Percentiles rank a stretch among this genome's conserved stretches.
phyloP scores from a whole-genome alignment of 2,888 invertebrate genomes.

The Sceliomorpha sp. region DNA sequence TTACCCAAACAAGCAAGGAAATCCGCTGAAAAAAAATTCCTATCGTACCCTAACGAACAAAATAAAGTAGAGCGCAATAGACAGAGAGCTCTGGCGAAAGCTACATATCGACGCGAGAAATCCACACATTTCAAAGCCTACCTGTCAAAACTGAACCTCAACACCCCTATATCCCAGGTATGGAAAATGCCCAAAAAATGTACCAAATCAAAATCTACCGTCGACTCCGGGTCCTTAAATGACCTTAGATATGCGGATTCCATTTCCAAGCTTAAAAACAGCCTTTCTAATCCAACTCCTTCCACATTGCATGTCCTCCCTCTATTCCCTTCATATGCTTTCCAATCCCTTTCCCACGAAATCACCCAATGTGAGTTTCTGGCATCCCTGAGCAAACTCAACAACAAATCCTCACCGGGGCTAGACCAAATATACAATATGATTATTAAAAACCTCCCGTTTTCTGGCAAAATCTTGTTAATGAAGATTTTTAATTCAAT shows the following conservation, averaged over 20 bases:
- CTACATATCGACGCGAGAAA: constrained; percentile 2
- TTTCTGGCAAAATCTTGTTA: background rate
- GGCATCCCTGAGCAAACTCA: background rate
- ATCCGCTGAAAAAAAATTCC: constrained; percentile 21
- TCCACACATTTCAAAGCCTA: background rate
- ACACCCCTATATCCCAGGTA: too few species aligned
- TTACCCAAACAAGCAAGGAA: constrained; percentile 6
- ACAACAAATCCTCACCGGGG: constrained; percentile 13
- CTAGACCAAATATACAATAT: constrained; percentile 13
- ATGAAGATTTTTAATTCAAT: constrained; percentile 8
- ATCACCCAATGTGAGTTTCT: background rate
- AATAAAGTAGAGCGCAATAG: constrained; percentile 30
- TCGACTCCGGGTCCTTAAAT: too few species aligned
- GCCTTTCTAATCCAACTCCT: too few species aligned
- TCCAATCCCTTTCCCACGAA: too few species aligned
- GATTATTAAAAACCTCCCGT: constrained; percentile 4
- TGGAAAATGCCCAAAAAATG: too few species aligned
- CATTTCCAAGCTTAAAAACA: too few species aligned
- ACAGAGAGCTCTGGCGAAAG: constrained; percentile 14
- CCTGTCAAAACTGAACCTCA: background rate
- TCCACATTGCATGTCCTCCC: too few species aligned
- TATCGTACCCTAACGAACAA: background rate
- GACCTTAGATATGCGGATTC: too few species aligned
- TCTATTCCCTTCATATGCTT: too few species aligned
- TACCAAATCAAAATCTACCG: too few species aligned